phyloP scores from a whole-genome alignment of 2,113 vertebrate species.

The Alethe diademata region DNA sequence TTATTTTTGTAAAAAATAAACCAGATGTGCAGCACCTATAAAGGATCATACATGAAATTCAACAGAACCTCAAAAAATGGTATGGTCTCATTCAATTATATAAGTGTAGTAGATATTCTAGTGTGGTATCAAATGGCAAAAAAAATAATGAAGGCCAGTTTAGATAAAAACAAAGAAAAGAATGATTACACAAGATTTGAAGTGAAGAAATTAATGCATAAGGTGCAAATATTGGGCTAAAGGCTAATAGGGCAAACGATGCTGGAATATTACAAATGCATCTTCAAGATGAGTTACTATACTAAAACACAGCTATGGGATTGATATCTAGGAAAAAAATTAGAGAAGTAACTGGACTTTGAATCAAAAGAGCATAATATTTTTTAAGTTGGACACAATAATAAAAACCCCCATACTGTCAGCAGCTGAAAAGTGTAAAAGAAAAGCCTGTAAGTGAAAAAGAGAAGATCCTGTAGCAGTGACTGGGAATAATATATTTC shows the following conservation, averaged over 20 bases:
- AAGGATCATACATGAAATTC: neutral
- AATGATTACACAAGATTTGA: neutral
- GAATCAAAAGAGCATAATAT: neutral
- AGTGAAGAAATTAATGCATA: neutral
- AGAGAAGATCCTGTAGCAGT: neutral
- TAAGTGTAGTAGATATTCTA: neutral
- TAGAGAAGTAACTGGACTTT: neutral
- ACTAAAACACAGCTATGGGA: neutral
- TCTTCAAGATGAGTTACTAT: neutral
- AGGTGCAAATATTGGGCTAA: neutral
- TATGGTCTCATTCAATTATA: neutral
- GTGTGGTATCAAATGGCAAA: neutral
- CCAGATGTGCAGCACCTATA: neutral
- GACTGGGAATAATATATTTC: neutral
- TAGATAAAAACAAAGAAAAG: neutral
- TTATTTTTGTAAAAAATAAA: neutral
- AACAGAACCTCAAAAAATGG: neutral
- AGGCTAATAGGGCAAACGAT: neutral
- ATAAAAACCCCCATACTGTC: neutral
- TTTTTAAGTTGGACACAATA: neutral
- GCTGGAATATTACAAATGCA: neutral
- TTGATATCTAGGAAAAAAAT: neutral
- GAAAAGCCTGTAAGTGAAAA: neutral
- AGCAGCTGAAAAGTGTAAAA: neutral
- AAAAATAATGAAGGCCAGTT: neutral